These are phyloP conservation scores for Aporophyla nigra DNA, from an alignment of 2,888 invertebrate species.

Conservation along the genomic window DNA sequence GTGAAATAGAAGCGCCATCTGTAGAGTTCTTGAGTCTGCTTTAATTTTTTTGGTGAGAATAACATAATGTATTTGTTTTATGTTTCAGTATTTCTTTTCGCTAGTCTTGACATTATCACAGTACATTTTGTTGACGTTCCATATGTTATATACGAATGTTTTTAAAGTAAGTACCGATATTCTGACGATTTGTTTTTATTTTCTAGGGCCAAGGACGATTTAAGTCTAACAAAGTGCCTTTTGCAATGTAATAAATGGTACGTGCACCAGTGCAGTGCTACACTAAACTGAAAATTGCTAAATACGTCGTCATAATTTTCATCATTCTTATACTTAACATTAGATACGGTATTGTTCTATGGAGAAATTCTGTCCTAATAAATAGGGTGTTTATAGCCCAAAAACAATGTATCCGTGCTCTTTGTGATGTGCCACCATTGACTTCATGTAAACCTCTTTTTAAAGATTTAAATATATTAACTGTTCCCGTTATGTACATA, in stretches of 20 bases:
- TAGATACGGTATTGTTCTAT: too few species aligned
- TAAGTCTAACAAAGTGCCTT: neutral
- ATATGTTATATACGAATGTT: neutral
- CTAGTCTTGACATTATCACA: neutral
- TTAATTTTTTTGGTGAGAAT: neutral
- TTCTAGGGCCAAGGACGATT: neutral
- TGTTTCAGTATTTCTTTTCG: constrained; percentile 22
- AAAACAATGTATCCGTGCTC: too few species aligned
- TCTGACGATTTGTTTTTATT: neutral
- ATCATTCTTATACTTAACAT: too few species aligned
- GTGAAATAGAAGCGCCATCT: neutral
- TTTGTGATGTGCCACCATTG: too few species aligned
- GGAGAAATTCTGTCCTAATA: too few species aligned
- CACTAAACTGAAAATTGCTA: neutral
- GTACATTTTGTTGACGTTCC: neutral
- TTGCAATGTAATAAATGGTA: neutral
- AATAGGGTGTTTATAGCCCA: too few species aligned
- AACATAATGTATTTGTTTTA: neutral
- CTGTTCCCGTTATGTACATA: too few species aligned
- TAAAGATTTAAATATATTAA: too few species aligned
- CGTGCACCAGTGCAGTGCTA: neutral
- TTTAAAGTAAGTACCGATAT: constrained; percentile 11
- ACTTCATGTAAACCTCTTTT: too few species aligned
- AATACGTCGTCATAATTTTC: neutral
- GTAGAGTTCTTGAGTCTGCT: neutral